Conservation (phyloP, 2,888 invertebrate genomes). For the Branchinecta sandiegonensis region DNA sequence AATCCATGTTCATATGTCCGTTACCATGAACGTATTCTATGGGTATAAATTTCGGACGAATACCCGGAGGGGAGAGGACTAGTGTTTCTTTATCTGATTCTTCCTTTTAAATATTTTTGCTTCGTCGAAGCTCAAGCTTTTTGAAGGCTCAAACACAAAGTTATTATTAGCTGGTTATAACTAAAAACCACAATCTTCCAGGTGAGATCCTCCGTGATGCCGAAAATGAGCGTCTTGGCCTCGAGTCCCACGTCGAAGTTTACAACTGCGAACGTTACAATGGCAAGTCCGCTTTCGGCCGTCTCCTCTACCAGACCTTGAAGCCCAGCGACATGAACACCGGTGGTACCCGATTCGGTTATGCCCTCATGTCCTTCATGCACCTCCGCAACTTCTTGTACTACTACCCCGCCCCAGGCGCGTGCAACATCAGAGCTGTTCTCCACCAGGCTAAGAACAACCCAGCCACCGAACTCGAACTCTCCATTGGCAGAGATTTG, state of each 20-base stretch:
- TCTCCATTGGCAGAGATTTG: conserved; percentile 10
- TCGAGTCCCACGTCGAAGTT: conserved; percentile 23
- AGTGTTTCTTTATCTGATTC: too few relatives aligned
- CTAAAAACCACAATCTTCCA: not conserved
- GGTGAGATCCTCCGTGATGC: conserved; percentile 22
- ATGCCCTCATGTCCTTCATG: conserved; percentile 21
- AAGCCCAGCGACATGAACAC: conserved; percentile 23
- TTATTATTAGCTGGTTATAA: too few relatives aligned
- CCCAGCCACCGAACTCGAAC: conserved; percentile 15
- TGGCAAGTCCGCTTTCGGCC: conserved; percentile 20
- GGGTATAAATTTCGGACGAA: too few relatives aligned
- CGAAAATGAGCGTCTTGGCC: conserved; percentile 20
- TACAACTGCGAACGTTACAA: conserved; percentile 22
- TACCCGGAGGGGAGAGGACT: too few relatives aligned
- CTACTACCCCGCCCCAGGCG: conserved; percentile 21
- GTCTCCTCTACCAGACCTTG: conserved; percentile 20
- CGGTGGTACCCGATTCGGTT: conserved; percentile 19
- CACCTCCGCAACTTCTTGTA: conserved; percentile 24
- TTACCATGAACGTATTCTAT: too few relatives aligned
- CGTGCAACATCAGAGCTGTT: conserved; percentile 21
- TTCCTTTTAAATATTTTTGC: too few relatives aligned
- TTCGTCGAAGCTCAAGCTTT: too few relatives aligned
- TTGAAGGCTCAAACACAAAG: too few relatives aligned
- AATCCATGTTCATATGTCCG: too few relatives aligned
- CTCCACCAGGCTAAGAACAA: conserved; percentile 21